Conservation (phyloP, 2,797 vertebrate species). For the Zenarchopterus dispar region DNA sequence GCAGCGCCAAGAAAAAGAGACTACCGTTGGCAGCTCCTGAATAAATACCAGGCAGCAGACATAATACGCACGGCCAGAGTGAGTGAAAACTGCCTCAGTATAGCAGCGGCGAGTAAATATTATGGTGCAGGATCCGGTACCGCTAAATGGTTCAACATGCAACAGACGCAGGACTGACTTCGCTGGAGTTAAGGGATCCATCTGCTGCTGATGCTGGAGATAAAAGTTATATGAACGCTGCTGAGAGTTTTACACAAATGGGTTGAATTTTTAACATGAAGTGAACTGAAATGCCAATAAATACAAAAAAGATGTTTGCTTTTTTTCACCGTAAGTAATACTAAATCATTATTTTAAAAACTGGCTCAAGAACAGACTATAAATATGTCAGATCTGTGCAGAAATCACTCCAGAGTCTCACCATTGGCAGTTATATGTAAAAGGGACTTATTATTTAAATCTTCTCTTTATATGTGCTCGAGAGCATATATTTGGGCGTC, state of each 20-base stretch:
- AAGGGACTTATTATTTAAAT: no score
- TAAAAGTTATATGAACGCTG: slow-evolving; percentile 18
- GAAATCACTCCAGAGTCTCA: no score
- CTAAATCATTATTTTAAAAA: no score
- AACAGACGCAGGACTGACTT: slow-evolving; percentile 25
- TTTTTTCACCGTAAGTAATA: no score
- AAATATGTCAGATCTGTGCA: no score
- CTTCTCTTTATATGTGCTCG: no score
- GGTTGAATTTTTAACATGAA: not conserved
- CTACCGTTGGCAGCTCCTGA: slow-evolving; percentile 68
- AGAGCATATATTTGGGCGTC: no score
- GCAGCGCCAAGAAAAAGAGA: slow-evolving; percentile 75
- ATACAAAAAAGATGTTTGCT: no score
- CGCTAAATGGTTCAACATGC: slow-evolving; percentile 33
- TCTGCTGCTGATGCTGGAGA: slow-evolving; percentile 21
- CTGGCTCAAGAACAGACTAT: no score
- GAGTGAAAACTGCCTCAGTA: slow-evolving; percentile 26
- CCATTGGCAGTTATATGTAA: no score
- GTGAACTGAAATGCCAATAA: not conserved
- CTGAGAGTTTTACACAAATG: slow-evolving; percentile 3
- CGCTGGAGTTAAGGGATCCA: slow-evolving; percentile 24
- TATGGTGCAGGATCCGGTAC: slow-evolving; percentile 43
- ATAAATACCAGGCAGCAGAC: slow-evolving; percentile 58
- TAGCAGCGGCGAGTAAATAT: slow-evolving; percentile 53
- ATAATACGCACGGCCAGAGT: slow-evolving; percentile 36